These are phyloP conservation scores for Ivindomyrus marchei DNA, from an alignment of 2,113 vertebrate genomes.

Conservation along the genomic window DNA sequence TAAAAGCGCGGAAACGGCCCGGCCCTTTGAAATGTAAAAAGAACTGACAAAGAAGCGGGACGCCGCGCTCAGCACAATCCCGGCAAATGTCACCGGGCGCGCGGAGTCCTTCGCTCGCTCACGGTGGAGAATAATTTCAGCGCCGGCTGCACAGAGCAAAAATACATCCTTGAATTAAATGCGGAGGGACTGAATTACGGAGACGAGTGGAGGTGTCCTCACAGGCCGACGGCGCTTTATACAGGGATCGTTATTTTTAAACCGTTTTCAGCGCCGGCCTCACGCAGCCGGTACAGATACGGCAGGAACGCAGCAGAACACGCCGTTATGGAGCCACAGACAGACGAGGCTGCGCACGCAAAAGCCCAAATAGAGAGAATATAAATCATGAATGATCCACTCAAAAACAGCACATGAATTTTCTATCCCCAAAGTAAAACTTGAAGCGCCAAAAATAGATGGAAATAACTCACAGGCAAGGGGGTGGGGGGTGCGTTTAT, in stretches of 20 bases:
- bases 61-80: conserved; percentile 15
- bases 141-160: not conserved
- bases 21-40: conserved; percentile 16
- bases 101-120: conserved; percentile 1
- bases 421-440: conserved; percentile 8
- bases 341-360: not conserved
- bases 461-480: not conserved
- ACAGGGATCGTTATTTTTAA: conserved; percentile 1
- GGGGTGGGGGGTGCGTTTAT: conserved; percentile 9
- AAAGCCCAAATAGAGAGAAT: not conserved
- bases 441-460: conserved; percentile 9
- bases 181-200: conserved; percentile 16
- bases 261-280: not conserved
- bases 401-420: conserved; percentile 1
- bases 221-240: not conserved
- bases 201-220: too few relatives aligned
- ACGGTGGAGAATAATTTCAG: not conserved
- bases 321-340: not conserved
- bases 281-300: not conserved
- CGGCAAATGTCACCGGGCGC: conserved; percentile 10
- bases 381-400: not conserved
- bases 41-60: conserved; percentile 17
- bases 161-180: conserved; percentile 13
- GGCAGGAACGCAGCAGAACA: not conserved
- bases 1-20: not conserved